Evolutionary conservation across 2,888 invertebrate species (phyloP), one percentile per base, ranked within the genome.

Genomic region (Hypomecis punctinalis): DNA sequence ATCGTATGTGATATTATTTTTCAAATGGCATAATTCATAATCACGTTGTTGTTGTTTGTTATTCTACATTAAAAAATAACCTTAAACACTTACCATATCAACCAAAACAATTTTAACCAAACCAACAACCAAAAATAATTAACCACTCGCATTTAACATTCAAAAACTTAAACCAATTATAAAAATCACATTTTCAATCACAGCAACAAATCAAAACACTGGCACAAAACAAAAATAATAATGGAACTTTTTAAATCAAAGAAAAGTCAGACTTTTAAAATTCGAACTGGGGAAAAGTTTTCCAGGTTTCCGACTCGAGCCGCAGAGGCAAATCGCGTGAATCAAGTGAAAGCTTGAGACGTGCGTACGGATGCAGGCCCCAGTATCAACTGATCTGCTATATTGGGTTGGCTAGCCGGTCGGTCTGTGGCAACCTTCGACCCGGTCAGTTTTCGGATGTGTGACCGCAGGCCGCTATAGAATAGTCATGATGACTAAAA

Each of bases 301-400:
- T 3, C 23, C 23, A 23, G 23, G 1, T 23, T 59, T 10, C 54
- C 45, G 43, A 37, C 47, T 9, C 52, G 56, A 35, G 5, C 10
- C 5, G n/a, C 11, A 1, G 39, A 9, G 7, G 7, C 3, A 37
- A 42, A n/a, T 5, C 36, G 33, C 9, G n/a, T 11, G 39, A 36
- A 8, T 9, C 10, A 3, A 8, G 11, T 1, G 1, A 8, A 39
- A 52, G 9, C 6, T 7, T 5, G 64, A 64, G 61, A 73, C 82
- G 84, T 80, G 73, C 82, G 81, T 58, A 58, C 77, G 60, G 56
- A 57, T 23, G 79, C 67, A 68, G 68, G 51, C 68, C 81, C 45
- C 84, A 84, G 84, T 83, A 78, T 84, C 84, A 80, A 85, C 85
- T 84, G 73, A 75, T 23, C 23, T 40, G 5, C 6, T 52, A 40